Evolutionary conservation across 1,140 invertebrate genomes (phyloP).

Genomic region (Bombyx mandarina): DNA sequence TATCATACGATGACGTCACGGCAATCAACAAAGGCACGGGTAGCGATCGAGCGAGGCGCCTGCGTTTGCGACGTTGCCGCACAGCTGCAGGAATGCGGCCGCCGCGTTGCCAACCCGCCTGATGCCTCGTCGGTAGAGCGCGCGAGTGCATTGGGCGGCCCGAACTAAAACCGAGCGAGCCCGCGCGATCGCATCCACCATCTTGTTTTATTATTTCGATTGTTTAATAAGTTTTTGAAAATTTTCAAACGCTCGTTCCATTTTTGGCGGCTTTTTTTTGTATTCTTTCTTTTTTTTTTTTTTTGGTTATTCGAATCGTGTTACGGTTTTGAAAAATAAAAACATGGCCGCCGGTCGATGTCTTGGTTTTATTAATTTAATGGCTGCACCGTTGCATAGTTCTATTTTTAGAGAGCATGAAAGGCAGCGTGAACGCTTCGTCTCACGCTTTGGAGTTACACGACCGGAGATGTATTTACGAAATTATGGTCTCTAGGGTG

Average conservation of each 20-base stretch:
- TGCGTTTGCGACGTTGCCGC: constrained; percentile 55
- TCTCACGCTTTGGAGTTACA: constrained; percentile 5
- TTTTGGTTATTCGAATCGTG: too few species aligned
- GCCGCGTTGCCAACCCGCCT: constrained; percentile 49
- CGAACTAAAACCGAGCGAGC: constrained; percentile 24
- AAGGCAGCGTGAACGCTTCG: constrained; percentile 7
- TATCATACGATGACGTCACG: constrained; percentile 45
- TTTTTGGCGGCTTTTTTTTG: neutral
- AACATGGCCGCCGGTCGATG: too few species aligned
- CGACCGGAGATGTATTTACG: constrained; percentile 1
- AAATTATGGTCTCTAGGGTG: neutral
- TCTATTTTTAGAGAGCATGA: constrained; percentile 8
- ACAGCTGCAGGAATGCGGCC: constrained; percentile 52
- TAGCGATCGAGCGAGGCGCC: constrained; percentile 16
- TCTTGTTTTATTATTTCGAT: too few species aligned
- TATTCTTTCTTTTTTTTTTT: too few species aligned
- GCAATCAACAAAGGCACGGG: constrained; percentile 42
- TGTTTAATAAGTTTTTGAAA: constrained; percentile 1
- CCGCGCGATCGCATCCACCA: constrained; percentile 26
- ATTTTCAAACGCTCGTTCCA: neutral
- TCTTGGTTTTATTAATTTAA: too few species aligned
- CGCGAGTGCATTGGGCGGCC: constrained; percentile 56
- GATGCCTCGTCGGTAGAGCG: constrained; percentile 46
- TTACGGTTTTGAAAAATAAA: too few species aligned
- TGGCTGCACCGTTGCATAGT: constrained; percentile 4